These are phyloP conservation scores for Caenorhabditis inopinata DNA, from an alignment of 1,140 invertebrate genomes.

Conservation along the genomic window DNA sequence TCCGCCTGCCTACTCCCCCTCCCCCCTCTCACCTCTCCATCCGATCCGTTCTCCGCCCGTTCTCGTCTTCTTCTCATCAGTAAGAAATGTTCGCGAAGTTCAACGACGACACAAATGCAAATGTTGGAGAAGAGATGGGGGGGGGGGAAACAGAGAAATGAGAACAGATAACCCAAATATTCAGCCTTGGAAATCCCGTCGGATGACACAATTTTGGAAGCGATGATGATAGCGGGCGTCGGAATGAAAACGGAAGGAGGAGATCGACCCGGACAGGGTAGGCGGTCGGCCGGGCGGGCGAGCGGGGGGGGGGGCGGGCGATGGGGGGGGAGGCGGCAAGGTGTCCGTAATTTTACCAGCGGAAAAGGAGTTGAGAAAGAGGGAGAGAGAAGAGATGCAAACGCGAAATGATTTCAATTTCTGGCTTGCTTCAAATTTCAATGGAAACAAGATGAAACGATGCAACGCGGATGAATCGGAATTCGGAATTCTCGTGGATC, in stretches of 20 bases:
- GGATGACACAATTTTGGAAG: slow-evolving; percentile 25
- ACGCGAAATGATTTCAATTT: no score
- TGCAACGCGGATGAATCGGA: no score
- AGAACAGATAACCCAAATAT: slow-evolving; percentile 20
- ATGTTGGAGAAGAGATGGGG: neutral
- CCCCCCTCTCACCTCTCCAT: neutral
- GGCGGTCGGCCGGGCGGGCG: neutral
- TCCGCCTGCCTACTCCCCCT: neutral
- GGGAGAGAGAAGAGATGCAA: no score
- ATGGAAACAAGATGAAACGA: no score
- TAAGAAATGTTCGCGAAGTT: neutral
- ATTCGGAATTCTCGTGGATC: no score
- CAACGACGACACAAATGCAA: slow-evolving; percentile 6
- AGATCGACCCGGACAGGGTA: neutral
- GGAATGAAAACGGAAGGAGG: neutral
- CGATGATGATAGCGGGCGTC: slow-evolving; percentile 26
- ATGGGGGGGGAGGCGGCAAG: no score
- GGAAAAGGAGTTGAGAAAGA: no score
- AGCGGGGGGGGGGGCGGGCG: neutral
- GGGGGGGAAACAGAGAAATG: neutral
- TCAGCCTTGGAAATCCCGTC: neutral
- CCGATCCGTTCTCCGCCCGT: neutral
- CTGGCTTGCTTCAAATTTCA: no score
- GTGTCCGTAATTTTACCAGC: no score
- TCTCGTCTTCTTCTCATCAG: neutral